Percentiles rank a stretch among this genome's conserved stretches.
Conservation (phyloP, 2,888 invertebrate genomes). For the Dermolepida albohirtum region DNA sequence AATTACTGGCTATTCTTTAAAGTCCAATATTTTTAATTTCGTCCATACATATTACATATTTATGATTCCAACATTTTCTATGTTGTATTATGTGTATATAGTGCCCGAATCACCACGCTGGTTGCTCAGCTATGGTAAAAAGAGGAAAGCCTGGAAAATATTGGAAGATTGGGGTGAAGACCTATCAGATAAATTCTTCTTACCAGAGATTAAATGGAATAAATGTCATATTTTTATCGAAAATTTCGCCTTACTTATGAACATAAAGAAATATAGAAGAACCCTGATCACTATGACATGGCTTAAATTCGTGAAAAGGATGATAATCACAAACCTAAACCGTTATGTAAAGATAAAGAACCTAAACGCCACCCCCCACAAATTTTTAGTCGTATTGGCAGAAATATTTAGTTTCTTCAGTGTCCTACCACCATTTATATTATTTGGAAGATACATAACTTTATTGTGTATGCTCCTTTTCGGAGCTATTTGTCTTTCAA, state of each 20-base stretch:
- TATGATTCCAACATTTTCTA: constrained; percentile 17
- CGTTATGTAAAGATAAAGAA: constrained; percentile 20
- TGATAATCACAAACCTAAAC: not conserved
- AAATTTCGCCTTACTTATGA: constrained; percentile 24
- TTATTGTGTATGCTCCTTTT: constrained; percentile 13
- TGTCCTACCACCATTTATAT: constrained; percentile 34
- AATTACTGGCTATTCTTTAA: constrained; percentile 20
- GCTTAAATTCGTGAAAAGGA: constrained; percentile 4
- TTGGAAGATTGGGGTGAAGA: constrained; percentile 10
- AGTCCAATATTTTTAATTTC: not conserved
- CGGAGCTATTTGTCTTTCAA: constrained; percentile 15
- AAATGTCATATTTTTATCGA: constrained; percentile 9
- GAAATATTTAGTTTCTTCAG: constrained; percentile 34
- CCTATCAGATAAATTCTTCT: constrained; percentile 2
- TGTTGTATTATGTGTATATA: constrained; percentile 25
- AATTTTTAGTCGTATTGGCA: constrained; percentile 16
- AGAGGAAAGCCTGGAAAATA: constrained; percentile 33
- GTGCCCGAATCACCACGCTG: constrained; percentile 42
- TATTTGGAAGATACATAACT: constrained; percentile 36
- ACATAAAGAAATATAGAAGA: constrained; percentile 13
- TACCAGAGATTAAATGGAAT: constrained; percentile 15
- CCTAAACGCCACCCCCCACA: constrained; percentile 11
- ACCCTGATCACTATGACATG: constrained; percentile 7
- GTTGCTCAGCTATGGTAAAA: constrained; percentile 41
- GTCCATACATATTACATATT: not conserved